Conservation (phyloP, 2,113 vertebrate species). For the Caranx ignobilis region DNA sequence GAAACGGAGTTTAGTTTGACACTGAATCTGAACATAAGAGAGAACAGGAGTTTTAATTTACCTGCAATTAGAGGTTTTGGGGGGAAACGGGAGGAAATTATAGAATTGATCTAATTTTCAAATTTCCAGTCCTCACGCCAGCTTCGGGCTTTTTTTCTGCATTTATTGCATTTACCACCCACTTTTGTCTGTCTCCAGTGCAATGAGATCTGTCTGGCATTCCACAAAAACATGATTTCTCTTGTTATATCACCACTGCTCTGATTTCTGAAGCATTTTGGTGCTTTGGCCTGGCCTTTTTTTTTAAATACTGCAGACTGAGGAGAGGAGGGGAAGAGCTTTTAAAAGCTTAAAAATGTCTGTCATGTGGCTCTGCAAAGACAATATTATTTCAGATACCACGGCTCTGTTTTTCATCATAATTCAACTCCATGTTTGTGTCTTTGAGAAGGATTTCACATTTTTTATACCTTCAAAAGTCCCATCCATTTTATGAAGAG, state of each 20-base stretch:
- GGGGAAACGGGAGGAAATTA: constrained; percentile 10
- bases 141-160: background rate
- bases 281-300: background rate
- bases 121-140: background rate
- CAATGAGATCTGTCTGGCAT: constrained; percentile 8
- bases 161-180: background rate
- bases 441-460: background rate
- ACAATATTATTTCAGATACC: background rate
- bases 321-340: background rate
- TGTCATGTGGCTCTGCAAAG: background rate
- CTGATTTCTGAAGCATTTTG: background rate
- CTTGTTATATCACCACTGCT: constrained; percentile 15
- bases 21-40: background rate
- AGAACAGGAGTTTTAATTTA: background rate
- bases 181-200: constrained; percentile 19
- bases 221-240: constrained; percentile 7
- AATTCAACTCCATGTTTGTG: background rate
- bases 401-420: background rate
- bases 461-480: constrained; percentile 62
- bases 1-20: background rate
- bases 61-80: background rate
- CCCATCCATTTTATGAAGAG: constrained; percentile 70
- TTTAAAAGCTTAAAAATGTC: background rate
- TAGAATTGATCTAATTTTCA: background rate
- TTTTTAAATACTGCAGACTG: background rate